Evolutionary conservation across 2,797 vertebrate species (phyloP).

Genomic region (Amblyopsis hoosieri): DNA sequence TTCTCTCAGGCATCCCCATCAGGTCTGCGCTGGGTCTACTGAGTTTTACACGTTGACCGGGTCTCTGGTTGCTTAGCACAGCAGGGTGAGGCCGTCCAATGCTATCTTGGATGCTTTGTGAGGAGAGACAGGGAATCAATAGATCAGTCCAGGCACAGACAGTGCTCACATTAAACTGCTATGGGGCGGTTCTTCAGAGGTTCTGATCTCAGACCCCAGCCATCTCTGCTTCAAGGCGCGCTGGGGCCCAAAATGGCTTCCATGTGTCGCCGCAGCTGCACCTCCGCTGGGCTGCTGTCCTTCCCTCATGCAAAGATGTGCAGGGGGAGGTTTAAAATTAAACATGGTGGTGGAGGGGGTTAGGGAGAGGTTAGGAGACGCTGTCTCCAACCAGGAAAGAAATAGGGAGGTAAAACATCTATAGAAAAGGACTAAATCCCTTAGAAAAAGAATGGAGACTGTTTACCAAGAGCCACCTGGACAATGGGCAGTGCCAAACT

Average conservation of each 20-base stretch:
- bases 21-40: slow-evolving; percentile 58
- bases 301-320: slow-evolving; percentile 64
- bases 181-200: slow-evolving; percentile 59
- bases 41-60: slow-evolving; percentile 63
- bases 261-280: slow-evolving; percentile 73
- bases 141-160: slow-evolving; percentile 60
- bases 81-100: slow-evolving; percentile 50
- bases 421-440: slow-evolving; percentile 52
- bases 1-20: slow-evolving; percentile 66
- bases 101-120: slow-evolving; percentile 62
- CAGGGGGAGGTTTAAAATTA: slow-evolving; percentile 60
- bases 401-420: slow-evolving; percentile 26
- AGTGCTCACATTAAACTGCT: slow-evolving; percentile 57
- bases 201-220: slow-evolving; percentile 59
- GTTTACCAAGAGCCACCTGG: slow-evolving; percentile 69
- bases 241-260: slow-evolving; percentile 71
- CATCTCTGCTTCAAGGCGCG: slow-evolving; percentile 45
- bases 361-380: slow-evolving; percentile 31
- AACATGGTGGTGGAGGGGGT: slow-evolving; percentile 31
- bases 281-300: slow-evolving; percentile 67
- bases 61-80: slow-evolving; percentile 59
- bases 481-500: slow-evolving; percentile 60
- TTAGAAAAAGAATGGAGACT: slow-evolving; percentile 46
- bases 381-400: slow-evolving; percentile 36
- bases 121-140: slow-evolving; percentile 71